Conservation (phyloP, 2,113 vertebrate genomes). For the Manacus vitellinus region DNA sequence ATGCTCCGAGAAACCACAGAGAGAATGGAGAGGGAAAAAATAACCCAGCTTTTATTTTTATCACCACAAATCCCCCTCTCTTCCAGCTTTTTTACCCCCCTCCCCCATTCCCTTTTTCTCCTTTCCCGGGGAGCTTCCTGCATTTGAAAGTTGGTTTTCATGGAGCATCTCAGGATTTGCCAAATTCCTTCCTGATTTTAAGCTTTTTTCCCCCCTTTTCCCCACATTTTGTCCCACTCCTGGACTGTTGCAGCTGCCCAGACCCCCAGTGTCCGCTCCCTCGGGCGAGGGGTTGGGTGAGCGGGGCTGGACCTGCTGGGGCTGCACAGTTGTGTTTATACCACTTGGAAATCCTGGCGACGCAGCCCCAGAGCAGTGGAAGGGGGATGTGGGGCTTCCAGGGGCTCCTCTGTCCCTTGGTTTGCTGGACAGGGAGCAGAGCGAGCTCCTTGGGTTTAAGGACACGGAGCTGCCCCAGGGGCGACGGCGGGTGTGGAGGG, state of each 20-base stretch:
- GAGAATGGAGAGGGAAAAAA: neutral
- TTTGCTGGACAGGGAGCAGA: neutral
- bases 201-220: fast-evolving
- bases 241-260: fast-evolving
- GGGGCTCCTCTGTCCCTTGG: neutral
- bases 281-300: fast-evolving
- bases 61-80: neutral
- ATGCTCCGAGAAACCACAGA: neutral
- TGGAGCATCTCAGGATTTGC: neutral
- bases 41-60: conserved; percentile 30
- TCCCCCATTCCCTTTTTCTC: neutral
- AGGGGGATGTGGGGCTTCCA: fast-evolving
- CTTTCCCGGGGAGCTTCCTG: fast-evolving
- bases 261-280: fast-evolving
- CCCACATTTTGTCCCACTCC: fast-evolving
- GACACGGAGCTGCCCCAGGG: neutral
- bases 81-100: neutral
- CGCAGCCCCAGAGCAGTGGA: fast-evolving
- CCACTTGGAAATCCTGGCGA: neutral
- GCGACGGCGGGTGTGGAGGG: fast-evolving
- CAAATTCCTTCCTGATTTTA: neutral
- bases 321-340: neutral
- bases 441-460: fast-evolving
- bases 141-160: fast-evolving
- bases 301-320: neutral